Evolutionary conservation across 2,888 invertebrate species (phyloP).

Genomic region (Tenodera sinensis): DNA sequence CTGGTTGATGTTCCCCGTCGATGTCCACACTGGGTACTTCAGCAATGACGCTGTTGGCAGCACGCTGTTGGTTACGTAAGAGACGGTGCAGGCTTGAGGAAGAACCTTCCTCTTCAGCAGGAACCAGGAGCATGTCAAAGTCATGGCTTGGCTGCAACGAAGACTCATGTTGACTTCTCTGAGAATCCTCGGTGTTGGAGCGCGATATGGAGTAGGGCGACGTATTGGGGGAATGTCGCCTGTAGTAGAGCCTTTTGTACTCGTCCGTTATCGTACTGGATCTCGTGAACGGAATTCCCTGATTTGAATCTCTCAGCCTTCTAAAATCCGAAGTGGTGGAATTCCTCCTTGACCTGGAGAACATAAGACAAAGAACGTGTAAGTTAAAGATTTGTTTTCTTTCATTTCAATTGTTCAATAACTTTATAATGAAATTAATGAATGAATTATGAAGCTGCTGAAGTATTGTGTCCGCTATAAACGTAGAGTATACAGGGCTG

Average conservation of each 20-base stretch:
- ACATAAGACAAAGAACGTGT: background rate
- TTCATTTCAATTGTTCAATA: no score
- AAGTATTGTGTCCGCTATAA: no score
- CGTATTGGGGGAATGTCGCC: conserved; percentile 5
- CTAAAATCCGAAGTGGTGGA: background rate
- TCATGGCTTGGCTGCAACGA: background rate
- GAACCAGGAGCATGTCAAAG: background rate
- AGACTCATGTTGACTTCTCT: background rate
- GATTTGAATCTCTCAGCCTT: background rate
- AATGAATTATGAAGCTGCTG: no score
- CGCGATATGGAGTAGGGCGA: conserved; percentile 25
- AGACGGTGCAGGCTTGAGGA: background rate
- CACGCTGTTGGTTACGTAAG: background rate
- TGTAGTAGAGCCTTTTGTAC: conserved; percentile 6
- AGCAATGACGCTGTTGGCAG: background rate
- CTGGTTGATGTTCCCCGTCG: background rate
- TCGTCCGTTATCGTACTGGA: background rate
- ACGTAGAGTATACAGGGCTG: no score
- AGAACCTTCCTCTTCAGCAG: background rate
- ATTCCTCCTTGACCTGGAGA: conserved; percentile 1
- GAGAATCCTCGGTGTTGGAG: conserved; percentile 21
- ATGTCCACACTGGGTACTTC: background rate
- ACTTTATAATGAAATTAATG: no score
- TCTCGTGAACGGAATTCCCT: background rate
- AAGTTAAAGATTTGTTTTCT: no score